Base-by-base conservation (phyloP, 1,140 invertebrate genomes). In the Drosophila prosaltans region DNA sequence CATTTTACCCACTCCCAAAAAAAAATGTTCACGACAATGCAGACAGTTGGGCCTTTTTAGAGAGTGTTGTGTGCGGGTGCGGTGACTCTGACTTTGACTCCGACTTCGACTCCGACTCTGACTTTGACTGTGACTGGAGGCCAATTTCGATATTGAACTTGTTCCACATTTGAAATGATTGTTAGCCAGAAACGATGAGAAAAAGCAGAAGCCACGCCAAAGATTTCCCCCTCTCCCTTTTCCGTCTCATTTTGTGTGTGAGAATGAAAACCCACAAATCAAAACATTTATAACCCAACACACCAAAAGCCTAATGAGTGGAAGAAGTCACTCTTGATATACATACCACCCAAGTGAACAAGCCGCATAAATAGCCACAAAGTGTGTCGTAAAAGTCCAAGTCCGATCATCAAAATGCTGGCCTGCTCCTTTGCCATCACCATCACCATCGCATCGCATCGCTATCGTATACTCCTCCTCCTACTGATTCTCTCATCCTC, bases 161-260 rank as follows among this genome's bases (percentile, higher is more conserved):
- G 89, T 91, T 91, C 81, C 80, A 91, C 89, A 89, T 84, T 91
- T 89, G 45, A 51, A 51, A 51, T 88, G 88, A 88, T 91, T 91
- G 83, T 82, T 78, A 78, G 68, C 62, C 69, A 65, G 64, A 40
- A 43, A 21, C 59, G 78, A 65, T 48, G 57, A 71, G 59, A 80
- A 82, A 88, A 75, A 69, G 45, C 45, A 51, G 21, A 21, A 51
- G 45, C 32, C 32, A 36, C 32, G 6, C 32, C 32, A 36, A 30
- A 30, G 32, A 7, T 36, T 36, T 36, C 32, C 1, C 32, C 6
- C 32, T 36, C 32, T 36, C 32, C 6, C 32, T 36, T 7, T 36
- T 6, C 6, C 32, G 8, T 8, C 21, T 7, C 21, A 21, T 6
- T 48, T 16, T 48, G 45, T 24, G 45, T 51, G 45, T 51, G 21